Percentiles rank a stretch among this genome's conserved stretches.
phyloP scores from a whole-genome alignment of 1,140 invertebrate species.

The Drosophila pectinifera region DNA sequence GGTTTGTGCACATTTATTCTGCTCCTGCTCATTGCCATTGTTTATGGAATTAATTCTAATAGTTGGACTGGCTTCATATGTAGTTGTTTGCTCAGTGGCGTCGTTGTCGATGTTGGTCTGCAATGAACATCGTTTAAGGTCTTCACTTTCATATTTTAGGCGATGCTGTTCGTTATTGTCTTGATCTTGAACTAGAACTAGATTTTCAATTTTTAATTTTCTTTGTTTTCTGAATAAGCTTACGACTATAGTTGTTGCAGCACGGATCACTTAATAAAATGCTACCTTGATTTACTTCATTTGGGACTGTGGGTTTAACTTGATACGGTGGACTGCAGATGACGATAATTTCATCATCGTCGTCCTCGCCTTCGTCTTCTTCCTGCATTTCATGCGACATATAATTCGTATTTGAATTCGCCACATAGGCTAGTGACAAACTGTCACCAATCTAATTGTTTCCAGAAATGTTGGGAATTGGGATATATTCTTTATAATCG shows the following conservation, averaged over 20 bases:
- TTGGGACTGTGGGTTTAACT: neutral
- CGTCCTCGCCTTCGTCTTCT: constrained; percentile 29
- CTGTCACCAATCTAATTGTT: constrained; percentile 61
- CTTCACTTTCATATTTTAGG: constrained; percentile 66
- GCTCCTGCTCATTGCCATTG: constrained; percentile 36
- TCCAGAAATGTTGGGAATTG: constrained; percentile 34
- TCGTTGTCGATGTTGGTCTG: constrained; percentile 69
- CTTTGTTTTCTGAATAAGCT: constrained; percentile 31
- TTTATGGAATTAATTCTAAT: constrained; percentile 40
- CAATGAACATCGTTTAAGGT: constrained; percentile 70
- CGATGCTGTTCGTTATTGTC: constrained; percentile 51
- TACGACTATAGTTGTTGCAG: constrained; percentile 44
- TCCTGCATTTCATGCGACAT: constrained; percentile 17
- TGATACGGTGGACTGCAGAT: constrained; percentile 58
- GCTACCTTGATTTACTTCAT: constrained; percentile 18
- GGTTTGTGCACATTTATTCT: constrained; percentile 57
- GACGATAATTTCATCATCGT: constrained; percentile 68
- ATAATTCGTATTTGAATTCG: constrained; percentile 39
- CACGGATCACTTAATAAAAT: constrained; percentile 9
- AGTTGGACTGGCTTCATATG: constrained; percentile 47
- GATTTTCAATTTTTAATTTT: constrained; percentile 37
- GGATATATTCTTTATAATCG: constrained; percentile 11
- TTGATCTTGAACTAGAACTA: constrained; percentile 49
- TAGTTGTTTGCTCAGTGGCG: constrained; percentile 57
- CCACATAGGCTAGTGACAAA: constrained; percentile 36